Base-by-base conservation (phyloP, 30 jellyfish, hydroid and myxozoan species). In the Pseudorhiza aurosa region DNA sequence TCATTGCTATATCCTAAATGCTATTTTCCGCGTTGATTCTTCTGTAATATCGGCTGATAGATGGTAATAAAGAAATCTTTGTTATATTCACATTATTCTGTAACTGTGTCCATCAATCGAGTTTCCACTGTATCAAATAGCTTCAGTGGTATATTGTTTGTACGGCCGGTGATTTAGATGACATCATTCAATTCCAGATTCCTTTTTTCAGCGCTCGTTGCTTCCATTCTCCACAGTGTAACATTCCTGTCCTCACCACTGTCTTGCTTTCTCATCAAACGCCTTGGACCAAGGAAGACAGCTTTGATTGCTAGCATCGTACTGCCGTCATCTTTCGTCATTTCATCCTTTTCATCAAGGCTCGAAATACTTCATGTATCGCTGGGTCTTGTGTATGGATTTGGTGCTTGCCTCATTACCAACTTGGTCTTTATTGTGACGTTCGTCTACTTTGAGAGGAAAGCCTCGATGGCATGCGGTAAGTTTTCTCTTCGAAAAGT, bases 161-260 rank as follows among this genome's bases (percentile, higher is more conserved):
- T n/a, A n/a, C n/a, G n/a, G n/a, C n/a, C n/a, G n/a, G n/a, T n/a
- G n/a, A n/a, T n/a, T n/a, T n/a, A n/a, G n/a, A n/a, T n/a, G n/a
- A n/a, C n/a, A n/a, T n/a, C n/a, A n/a, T n/a, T n/a, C n/a, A n/a
- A n/a, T n/a, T n/a, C n/a, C n/a, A 8, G 2, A 8, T 15, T 14
- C 21, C 19, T 64, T 19, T 2, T 22, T 11, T 1, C 50, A 64
- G 77, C 77, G 8, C 57, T 64, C 35, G 77, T 64, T 31, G 77
- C 77, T 3, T 64, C 77, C 8, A 64, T 64, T 58, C 77, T 64
- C 60, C 77, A 64, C 77, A 64, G 77, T 21, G 77, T 33, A 19
- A 64, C 58, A n/a, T 64, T 64, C 77, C 77, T 64, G 21, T 64
- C 77, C 33, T 64, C 77, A 5, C 77, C 77, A 11, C 22, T 64